Evolutionary conservation across 2,888 invertebrate genomes (phyloP).

Genomic region (Spatulosminthurus flaviceps): DNA sequence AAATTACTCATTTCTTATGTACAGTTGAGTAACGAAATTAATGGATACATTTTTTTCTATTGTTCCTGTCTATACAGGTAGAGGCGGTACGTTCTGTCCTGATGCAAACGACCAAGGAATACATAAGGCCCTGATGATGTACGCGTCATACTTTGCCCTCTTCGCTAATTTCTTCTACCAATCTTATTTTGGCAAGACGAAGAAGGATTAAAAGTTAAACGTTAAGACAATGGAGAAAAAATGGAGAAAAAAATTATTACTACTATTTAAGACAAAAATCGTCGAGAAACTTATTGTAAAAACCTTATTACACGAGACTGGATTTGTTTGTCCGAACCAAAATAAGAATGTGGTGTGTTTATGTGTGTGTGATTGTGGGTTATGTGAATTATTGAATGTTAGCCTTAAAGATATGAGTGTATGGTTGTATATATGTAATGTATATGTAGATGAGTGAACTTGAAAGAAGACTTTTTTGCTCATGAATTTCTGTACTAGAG

Average conservation of each 20-base stretch:
- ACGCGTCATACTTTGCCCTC: constrained; percentile 54
- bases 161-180: constrained; percentile 57
- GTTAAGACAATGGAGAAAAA: too few species aligned
- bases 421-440: too few species aligned
- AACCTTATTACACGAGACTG: not conserved
- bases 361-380: not conserved
- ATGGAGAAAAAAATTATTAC: too few species aligned
- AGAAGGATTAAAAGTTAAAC: constrained; percentile 32
- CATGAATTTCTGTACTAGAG: too few species aligned
- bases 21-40: too few species aligned
- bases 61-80: constrained; percentile 25
- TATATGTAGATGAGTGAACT: too few species aligned
- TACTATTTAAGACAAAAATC: too few species aligned
- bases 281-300: too few species aligned
- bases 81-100: constrained; percentile 6
- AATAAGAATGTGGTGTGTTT: not conserved
- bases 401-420: too few species aligned
- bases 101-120: constrained; percentile 36
- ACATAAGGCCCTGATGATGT: constrained; percentile 56
- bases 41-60: not conserved
- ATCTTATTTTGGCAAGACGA: constrained; percentile 31
- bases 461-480: too few species aligned
- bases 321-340: constrained; percentile 18
- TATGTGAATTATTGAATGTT: too few species aligned
- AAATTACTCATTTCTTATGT: too few species aligned